Evolutionary conservation across 2,797 vertebrate genomes (phyloP).

Genomic region (Parambassis ranga): DNA sequence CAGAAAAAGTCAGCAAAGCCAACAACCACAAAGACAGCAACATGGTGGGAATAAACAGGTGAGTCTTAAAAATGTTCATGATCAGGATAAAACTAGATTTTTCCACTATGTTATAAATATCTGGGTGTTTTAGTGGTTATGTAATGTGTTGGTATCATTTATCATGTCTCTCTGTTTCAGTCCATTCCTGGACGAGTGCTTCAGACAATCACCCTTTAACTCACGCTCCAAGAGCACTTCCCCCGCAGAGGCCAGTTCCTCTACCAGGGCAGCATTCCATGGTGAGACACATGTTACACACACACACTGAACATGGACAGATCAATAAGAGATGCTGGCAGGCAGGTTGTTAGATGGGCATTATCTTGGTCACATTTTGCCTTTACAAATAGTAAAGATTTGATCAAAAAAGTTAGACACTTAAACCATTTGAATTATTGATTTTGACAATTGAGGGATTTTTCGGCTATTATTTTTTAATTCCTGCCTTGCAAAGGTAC

Average conservation of each 20-base stretch:
- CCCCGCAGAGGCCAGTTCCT: conserved; percentile 87
- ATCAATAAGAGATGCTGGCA: neutral
- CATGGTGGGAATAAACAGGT: conserved; percentile 93
- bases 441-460: neutral
- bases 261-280: conserved; percentile 83
- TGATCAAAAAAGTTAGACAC: no score
- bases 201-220: conserved; percentile 99
- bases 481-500: neutral
- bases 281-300: conserved; percentile 77
- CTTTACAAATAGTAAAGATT: neutral
- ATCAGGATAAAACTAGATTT: neutral
- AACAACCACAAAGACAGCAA: conserved; percentile 93
- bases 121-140: neutral
- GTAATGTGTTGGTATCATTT: conserved; percentile 24
- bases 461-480: neutral
- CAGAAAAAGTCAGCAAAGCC: conserved; percentile 99
- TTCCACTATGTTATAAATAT: neutral
- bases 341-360: neutral
- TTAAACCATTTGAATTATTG: neutral
- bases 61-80: conserved; percentile 45
- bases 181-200: conserved; percentile 95
- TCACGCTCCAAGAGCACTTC: conserved; percentile 93
- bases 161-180: conserved; percentile 73
- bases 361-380: neutral
- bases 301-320: neutral